Evolutionary conservation across 1,140 invertebrate species (phyloP).

Genomic region (Phortica variegata): DNA sequence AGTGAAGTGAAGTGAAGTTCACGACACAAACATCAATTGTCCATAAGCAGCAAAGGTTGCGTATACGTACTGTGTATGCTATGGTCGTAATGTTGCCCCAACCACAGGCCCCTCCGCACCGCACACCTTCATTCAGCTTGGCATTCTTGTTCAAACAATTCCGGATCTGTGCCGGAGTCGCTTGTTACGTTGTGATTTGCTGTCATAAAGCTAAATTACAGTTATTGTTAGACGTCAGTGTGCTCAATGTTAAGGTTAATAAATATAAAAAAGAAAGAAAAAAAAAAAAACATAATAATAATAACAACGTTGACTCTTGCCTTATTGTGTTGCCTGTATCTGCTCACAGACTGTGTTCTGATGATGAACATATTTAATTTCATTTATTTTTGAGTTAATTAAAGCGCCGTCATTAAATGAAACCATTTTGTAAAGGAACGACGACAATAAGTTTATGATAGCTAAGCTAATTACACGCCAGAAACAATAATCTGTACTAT

Average conservation of each 20-base stretch:
- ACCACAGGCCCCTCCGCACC: slow-evolving; percentile 24
- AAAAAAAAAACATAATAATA: background rate
- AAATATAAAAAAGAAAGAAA: slow-evolving; percentile 43
- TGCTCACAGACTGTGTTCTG: background rate
- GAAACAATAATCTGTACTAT: too few species aligned
- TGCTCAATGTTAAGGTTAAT: slow-evolving; percentile 36
- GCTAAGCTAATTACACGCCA: too few species aligned
- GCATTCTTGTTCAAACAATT: too few species aligned
- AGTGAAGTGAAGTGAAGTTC: too few species aligned
- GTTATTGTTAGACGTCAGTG: slow-evolving; percentile 29
- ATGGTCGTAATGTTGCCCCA: slow-evolving; percentile 31
- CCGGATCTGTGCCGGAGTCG: too few species aligned
- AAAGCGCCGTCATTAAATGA: too few species aligned
- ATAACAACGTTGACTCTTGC: background rate
- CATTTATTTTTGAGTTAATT: slow-evolving; percentile 52
- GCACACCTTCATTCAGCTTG: too few species aligned
- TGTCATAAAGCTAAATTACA: slow-evolving; percentile 55
- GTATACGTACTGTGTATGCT: slow-evolving; percentile 37
- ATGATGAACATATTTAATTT: slow-evolving; percentile 24
- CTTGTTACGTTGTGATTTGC: slow-evolving; percentile 49
- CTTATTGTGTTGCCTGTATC: background rate
- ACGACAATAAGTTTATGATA: too few species aligned
- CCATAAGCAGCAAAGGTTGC: slow-evolving; percentile 50
- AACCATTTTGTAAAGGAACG: too few species aligned
- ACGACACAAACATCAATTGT: slow-evolving; percentile 49